phyloP scores from a whole-genome alignment of 2,888 invertebrate genomes.

The Ichneumon xanthorius region DNA sequence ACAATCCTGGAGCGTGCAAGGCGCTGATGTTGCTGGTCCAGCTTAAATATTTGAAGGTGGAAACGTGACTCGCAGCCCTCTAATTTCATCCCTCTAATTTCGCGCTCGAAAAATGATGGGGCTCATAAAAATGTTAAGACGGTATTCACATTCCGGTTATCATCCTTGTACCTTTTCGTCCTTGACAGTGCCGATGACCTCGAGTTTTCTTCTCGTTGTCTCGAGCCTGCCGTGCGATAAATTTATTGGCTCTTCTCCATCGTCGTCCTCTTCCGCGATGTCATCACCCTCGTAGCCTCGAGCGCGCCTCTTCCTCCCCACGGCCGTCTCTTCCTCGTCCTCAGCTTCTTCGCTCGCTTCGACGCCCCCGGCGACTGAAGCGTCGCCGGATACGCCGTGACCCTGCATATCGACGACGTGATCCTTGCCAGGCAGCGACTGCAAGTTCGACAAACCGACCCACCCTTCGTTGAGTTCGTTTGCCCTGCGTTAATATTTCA shows the following conservation, averaged over 20 bases:
- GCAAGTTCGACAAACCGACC: constrained; percentile 56
- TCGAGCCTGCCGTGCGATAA: constrained; percentile 8
- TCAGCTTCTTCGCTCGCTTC: constrained; percentile 58
- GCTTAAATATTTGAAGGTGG: neutral
- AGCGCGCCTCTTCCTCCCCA: constrained; percentile 25
- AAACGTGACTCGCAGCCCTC: neutral
- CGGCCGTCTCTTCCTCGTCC: constrained; percentile 35
- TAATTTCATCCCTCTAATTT: neutral
- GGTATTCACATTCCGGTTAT: constrained; percentile 13
- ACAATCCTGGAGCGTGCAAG: neutral
- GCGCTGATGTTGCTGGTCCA: neutral
- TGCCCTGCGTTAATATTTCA: constrained; percentile 59
- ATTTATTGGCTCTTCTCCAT: constrained; percentile 58
- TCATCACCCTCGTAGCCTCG: constrained; percentile 70
- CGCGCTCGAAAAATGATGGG: neutral
- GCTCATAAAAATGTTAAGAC: neutral
- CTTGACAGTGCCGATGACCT: constrained; percentile 76
- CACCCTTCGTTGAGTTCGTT: constrained; percentile 41
- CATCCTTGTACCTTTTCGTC: constrained; percentile 71
- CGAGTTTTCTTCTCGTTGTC: constrained; percentile 69
- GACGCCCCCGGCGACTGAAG: constrained; percentile 53
- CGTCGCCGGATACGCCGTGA: constrained; percentile 30
- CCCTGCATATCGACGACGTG: constrained; percentile 52
- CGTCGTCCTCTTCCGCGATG: constrained; percentile 66
- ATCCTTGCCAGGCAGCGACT: constrained; percentile 80